Percentiles rank a stretch among this genome's conserved stretches.
phyloP scores from a whole-genome alignment of 2,888 invertebrate species.

The Dryadula phaetusa region DNA sequence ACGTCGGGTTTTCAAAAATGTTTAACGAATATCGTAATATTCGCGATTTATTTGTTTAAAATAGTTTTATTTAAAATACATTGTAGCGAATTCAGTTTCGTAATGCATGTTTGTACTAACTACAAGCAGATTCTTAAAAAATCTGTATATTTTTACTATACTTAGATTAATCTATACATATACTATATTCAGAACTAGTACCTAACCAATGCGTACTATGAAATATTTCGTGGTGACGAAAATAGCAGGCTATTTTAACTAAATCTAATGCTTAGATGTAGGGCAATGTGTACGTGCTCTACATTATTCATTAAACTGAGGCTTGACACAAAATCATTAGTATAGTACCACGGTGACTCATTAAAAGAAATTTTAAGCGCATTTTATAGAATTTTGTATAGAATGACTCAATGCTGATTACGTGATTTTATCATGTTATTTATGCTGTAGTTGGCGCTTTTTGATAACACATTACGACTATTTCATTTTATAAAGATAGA shows the following conservation, averaged over 20 bases:
- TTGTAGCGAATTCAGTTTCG: neutral
- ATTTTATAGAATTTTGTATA: conserved; percentile 49
- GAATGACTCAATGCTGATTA: conserved; percentile 40
- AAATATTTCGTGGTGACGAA: neutral
- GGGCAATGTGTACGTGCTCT: conserved; percentile 66
- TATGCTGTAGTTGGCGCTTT: conserved; percentile 14
- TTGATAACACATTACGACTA: neutral
- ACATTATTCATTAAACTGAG: conserved; percentile 78
- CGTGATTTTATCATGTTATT: conserved; percentile 23
- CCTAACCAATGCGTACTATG: neutral
- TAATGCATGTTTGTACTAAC: neutral
- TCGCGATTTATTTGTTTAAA: too few species aligned
- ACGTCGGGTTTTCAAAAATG: too few species aligned
- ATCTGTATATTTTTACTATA: neutral
- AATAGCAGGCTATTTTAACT: conserved; percentile 44
- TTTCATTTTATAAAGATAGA: neutral
- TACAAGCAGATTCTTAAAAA: neutral
- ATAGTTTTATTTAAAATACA: too few species aligned
- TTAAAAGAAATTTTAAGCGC: conserved; percentile 64
- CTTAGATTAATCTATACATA: neutral
- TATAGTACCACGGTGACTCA: conserved; percentile 65
- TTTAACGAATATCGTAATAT: too few species aligned
- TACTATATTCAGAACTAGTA: neutral
- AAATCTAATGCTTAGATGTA: conserved; percentile 59
- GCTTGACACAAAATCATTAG: conserved; percentile 78